phyloP scores from a whole-genome alignment of 2,888 invertebrate genomes.

The Pantelozetes paolii region DNA sequence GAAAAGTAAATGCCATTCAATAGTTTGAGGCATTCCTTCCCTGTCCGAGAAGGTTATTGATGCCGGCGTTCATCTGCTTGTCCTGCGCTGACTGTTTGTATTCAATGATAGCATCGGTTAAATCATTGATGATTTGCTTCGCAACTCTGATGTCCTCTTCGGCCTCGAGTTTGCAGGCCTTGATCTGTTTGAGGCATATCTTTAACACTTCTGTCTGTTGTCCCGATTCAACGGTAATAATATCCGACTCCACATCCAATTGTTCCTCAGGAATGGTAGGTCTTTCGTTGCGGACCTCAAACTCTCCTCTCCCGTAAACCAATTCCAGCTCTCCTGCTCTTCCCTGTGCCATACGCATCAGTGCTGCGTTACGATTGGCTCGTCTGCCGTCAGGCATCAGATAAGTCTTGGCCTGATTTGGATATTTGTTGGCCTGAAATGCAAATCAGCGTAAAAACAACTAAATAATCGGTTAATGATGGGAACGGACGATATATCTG shows the following conservation, averaged over 20 bases:
- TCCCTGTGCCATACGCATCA: conserved; percentile 35
- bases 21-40: not conserved
- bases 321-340: conserved; percentile 36
- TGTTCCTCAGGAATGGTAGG: conserved; percentile 35
- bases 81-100: conserved; percentile 15
- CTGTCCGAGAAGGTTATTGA: not conserved
- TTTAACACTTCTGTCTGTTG: conserved; percentile 26
- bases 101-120: conserved; percentile 21
- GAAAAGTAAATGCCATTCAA: not conserved
- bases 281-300: conserved; percentile 12
- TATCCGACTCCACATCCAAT: conserved; percentile 28
- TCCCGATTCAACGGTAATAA: conserved; percentile 8
- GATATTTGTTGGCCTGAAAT: conserved; percentile 34
- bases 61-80: conserved; percentile 15
- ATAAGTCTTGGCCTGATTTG: conserved; percentile 34
- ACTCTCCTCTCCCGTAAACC: conserved; percentile 40
- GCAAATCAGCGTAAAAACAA: not conserved
- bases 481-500: conserved; percentile 27
- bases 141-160: conserved; percentile 35
- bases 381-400: conserved; percentile 36
- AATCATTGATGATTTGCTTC: conserved; percentile 29
- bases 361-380: conserved; percentile 38
- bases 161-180: conserved; percentile 35
- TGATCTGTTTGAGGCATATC: not conserved
- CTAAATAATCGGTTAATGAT: not conserved